Base-by-base conservation (phyloP, 2,888 invertebrate genomes). In the Tachina lurida region DNA sequence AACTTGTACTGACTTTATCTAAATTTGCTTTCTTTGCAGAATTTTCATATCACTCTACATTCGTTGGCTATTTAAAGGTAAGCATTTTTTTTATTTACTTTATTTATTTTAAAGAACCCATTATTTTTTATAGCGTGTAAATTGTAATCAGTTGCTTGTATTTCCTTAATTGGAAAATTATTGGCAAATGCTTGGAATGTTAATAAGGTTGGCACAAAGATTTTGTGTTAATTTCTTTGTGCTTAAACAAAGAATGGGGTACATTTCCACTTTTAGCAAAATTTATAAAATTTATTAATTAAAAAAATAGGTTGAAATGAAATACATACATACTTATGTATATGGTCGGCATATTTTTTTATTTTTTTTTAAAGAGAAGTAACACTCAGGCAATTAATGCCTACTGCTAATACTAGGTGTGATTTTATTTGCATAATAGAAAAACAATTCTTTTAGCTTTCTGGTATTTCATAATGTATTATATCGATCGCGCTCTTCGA, bases 31-130 rank as follows among this genome's bases (percentile, higher is more conserved):
- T 62, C 1, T 54, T 80, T 80, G 1, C 65, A 80, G 80, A 80
- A 47, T 74, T 49, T 73, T 68, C 54, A 45, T 5, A 10, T 58
- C 45, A 58, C 17, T 75, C 10, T 45, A 5, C 54, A 71, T 71
- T 71, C 19, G 54, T 54, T 60, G 45, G 52, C 58, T 62, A 68
- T 52, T 75, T 60, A 68, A 75, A 81, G 75, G 81, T 81, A 70
- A 81, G 56, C 15, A 43, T 31, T 49, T 31, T 45, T 19, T 15
- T 39, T 31, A 1, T 15, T 43, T 60, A 65, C 31, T 31, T 47
- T 22, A 31, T 54, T 45, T 45, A 31, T 4, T 17, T 49, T 12
- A 47, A 56, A 71, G 43, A 43, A 56, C n/a, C 12, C 17, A 10
- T 47, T n/a, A n/a, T 43, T 15, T 56, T 43, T 56, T 15, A 43